phyloP scores from a whole-genome alignment of 2,113 vertebrate genomes.

The Cygnus buccinator region DNA sequence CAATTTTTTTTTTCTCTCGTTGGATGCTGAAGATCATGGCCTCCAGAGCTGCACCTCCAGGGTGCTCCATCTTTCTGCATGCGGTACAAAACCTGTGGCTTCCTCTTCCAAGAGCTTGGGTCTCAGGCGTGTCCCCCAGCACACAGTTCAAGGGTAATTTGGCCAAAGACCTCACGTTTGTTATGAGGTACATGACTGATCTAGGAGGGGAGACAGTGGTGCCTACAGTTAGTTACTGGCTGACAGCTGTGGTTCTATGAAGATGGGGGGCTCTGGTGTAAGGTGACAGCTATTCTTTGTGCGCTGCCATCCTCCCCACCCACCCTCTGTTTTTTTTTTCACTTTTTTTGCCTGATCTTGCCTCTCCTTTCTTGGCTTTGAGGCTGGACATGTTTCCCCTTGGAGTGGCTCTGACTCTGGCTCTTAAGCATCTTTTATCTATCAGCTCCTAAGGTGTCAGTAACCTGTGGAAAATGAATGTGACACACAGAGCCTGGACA shows the following conservation, averaged over 20 bases:
- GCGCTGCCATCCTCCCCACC: not conserved
- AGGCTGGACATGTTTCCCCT: not conserved
- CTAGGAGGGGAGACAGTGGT: not conserved
- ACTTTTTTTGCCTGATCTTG: not conserved
- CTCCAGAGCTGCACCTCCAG: not conserved
- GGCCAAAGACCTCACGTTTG: not conserved
- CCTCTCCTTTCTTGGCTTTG: not conserved
- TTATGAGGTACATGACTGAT: not conserved
- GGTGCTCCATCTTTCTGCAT: not conserved
- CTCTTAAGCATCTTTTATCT: not conserved
- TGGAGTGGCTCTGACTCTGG: fast-evolving
- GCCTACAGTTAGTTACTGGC: not conserved
- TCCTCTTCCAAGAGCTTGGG: not conserved
- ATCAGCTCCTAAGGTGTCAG: not conserved
- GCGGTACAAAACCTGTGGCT: not conserved
- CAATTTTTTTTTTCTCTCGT: not conserved
- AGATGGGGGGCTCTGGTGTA: not conserved
- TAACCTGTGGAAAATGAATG: not conserved
- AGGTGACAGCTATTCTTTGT: not conserved
- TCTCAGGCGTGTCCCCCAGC: not conserved
- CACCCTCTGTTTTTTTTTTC: not conserved
- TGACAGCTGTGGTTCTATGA: not conserved
- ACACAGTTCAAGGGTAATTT: not conserved
- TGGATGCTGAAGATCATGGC: not conserved
- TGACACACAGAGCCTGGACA: not conserved